Percentiles rank a stretch among this genome's conserved stretches.
Evolutionary conservation across 2,888 invertebrate species (phyloP).

Genomic region (Galerucella calmariensis): DNA sequence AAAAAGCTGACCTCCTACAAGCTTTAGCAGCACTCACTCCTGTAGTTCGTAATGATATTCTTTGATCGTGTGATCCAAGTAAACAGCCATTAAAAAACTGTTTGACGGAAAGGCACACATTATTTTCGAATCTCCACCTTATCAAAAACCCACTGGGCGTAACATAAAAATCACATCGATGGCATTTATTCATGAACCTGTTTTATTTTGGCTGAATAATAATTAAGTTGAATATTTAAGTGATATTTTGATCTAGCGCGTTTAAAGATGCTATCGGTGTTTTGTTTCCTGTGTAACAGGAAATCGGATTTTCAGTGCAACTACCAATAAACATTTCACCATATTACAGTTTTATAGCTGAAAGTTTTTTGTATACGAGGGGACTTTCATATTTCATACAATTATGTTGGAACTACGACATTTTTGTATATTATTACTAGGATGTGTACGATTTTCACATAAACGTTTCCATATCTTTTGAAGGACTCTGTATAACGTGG

Average conservation of each 20-base stretch:
- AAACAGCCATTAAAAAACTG: not conserved
- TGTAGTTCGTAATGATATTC: not conserved
- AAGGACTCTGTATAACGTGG: no score
- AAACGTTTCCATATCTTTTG: no score
- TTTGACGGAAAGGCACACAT: not conserved
- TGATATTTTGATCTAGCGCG: conserved; percentile 53
- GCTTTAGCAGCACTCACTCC: not conserved
- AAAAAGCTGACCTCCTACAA: no score
- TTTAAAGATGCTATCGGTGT: conserved; percentile 53
- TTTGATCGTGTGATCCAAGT: not conserved
- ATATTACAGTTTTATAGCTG: conserved; percentile 21
- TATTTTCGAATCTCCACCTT: conserved; percentile 1
- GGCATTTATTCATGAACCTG: conserved; percentile 16
- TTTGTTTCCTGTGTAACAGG: conserved; percentile 57
- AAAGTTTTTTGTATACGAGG: conserved; percentile 14
- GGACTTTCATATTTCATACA: not conserved
- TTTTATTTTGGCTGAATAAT: conserved; percentile 37
- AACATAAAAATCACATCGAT: not conserved
- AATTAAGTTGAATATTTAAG: conserved; percentile 48
- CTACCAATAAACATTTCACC: conserved; percentile 43
- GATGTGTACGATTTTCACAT: no score
- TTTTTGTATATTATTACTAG: no score
- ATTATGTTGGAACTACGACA: not conserved
- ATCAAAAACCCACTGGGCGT: conserved; percentile 10
- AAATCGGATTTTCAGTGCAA: conserved; percentile 54